These are phyloP conservation scores for Drosophila maculinotata DNA, from an alignment of 2,888 invertebrate genomes.

Conservation along the genomic window DNA sequence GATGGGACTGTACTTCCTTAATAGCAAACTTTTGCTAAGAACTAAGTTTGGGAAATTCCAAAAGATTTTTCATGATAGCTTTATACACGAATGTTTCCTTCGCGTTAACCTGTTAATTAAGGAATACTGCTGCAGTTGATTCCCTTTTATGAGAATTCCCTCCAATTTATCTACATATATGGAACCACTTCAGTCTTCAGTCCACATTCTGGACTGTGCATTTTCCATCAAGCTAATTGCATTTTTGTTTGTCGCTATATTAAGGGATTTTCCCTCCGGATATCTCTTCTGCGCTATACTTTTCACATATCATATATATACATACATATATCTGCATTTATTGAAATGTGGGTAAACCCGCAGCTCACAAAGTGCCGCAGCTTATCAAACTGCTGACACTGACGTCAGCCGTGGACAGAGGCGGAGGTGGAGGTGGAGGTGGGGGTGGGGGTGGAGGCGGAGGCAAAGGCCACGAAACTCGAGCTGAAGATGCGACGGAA, in stretches of 20 bases:
- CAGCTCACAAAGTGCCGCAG: background rate
- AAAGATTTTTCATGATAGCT: no score
- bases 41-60: conserved; percentile 3
- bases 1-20: conserved; percentile 6
- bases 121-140: no score
- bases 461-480: conserved; percentile 51
- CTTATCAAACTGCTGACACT: conserved; percentile 38
- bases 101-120: no score
- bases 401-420: conserved; percentile 37
- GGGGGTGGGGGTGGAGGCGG: conserved; percentile 3
- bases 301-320: background rate
- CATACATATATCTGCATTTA: conserved; percentile 1
- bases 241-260: background rate
- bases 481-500: conserved; percentile 67
- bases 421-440: background rate
- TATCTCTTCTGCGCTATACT: background rate
- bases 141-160: no score
- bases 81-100: no score
- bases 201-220: no score
- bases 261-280: background rate
- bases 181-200: no score
- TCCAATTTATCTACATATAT: no score
- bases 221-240: background rate
- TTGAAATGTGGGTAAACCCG: conserved; percentile 26
- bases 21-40: background rate